Evolutionary conservation across 1,140 invertebrate genomes (phyloP).

Genomic region (Popillia japonica): DNA sequence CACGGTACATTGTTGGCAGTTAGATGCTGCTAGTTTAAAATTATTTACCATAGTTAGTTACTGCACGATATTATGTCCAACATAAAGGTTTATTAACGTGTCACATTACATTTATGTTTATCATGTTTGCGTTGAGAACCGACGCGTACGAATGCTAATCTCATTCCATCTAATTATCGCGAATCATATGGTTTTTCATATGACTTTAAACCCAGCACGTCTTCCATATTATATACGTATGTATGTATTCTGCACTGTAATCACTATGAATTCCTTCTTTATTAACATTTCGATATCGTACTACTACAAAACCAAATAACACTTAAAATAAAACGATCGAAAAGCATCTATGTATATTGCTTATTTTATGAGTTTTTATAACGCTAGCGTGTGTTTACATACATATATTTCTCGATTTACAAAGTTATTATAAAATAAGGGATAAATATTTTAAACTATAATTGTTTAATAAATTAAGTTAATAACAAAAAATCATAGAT

Average conservation of each 20-base stretch:
- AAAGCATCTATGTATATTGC: too few species aligned
- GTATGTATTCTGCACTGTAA: too few species aligned
- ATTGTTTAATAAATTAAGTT: too few species aligned
- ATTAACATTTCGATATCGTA: background rate
- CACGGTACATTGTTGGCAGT: background rate
- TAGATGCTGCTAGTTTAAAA: background rate
- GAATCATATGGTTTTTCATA: background rate
- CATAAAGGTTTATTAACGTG: background rate
- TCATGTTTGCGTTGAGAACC: slow-evolving; percentile 9
- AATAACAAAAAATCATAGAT: too few species aligned
- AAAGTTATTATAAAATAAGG: too few species aligned
- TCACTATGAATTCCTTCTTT: background rate
- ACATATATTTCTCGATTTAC: too few species aligned
- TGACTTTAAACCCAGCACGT: background rate
- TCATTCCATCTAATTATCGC: background rate
- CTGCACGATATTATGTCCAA: background rate
- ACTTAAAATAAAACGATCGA: too few species aligned
- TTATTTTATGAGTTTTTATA: too few species aligned
- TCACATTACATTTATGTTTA: slow-evolving; percentile 26
- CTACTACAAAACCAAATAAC: too few species aligned
- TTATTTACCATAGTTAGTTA: background rate
- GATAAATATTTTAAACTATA: too few species aligned
- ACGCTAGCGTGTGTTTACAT: too few species aligned
- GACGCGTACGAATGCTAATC: background rate
- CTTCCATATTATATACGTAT: background rate